Percentiles rank a stretch among this genome's conserved stretches.
phyloP scores from a whole-genome alignment of 2,888 invertebrate species.

The Panopea generosa region DNA sequence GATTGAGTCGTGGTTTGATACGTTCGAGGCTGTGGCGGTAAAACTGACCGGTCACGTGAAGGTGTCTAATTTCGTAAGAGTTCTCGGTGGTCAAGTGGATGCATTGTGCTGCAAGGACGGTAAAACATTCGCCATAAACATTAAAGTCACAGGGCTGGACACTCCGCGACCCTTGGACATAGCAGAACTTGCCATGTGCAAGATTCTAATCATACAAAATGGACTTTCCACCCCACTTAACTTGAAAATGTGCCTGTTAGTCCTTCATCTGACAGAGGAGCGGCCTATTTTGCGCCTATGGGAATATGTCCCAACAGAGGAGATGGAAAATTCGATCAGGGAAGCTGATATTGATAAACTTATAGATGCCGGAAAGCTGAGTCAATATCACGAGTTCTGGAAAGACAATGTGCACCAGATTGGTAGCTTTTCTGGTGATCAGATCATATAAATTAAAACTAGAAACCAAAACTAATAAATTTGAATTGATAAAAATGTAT shows the following conservation, averaged over 20 bases:
- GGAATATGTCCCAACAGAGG: constrained; percentile 72
- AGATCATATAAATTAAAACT: constrained; percentile 30
- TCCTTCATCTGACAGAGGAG: constrained; percentile 73
- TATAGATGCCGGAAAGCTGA: constrained; percentile 76
- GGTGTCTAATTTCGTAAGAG: constrained; percentile 76
- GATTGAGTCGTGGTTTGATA: constrained; percentile 74
- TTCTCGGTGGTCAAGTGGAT: constrained; percentile 75
- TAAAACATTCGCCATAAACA: constrained; percentile 68
- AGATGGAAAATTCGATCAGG: constrained; percentile 74
- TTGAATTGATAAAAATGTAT: no score
- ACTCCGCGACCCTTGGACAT: constrained; percentile 76
- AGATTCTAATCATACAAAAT: constrained; percentile 77
- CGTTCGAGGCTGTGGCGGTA: constrained; percentile 75
- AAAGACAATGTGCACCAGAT: constrained; percentile 68
- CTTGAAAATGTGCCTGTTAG: constrained; percentile 68
- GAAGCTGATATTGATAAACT: constrained; percentile 77
- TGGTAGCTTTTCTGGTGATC: constrained; percentile 38
- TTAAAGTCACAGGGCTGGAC: constrained; percentile 76
- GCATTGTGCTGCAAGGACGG: constrained; percentile 68
- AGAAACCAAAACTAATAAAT: no score
- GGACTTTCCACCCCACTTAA: constrained; percentile 71
- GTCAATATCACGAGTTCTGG: constrained; percentile 78
- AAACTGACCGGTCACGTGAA: constrained; percentile 77
- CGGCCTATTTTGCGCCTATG: constrained; percentile 76
- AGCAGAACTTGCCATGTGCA: constrained; percentile 76